Evolutionary conservation across 2,113 vertebrate genomes (phyloP), one percentile per base, ranked within the genome.

Genomic region (Muscicapa adusta): DNA sequence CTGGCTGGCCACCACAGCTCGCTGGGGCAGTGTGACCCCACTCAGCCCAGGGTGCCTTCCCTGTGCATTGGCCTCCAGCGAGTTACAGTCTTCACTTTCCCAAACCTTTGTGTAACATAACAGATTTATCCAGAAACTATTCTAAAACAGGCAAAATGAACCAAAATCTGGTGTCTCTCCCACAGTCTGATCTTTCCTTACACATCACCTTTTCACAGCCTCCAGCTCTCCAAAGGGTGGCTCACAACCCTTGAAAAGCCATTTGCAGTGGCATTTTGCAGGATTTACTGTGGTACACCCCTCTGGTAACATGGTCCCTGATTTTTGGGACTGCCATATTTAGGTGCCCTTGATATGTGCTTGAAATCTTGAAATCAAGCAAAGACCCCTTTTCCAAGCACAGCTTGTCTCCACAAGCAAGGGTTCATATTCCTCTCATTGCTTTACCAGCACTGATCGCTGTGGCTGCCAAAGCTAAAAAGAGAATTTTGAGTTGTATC

Each of bases 21-120:
- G 0, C 50, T 18, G 76, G 80, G n/a, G 14, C 26, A 54, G 26
- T 6, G 14, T 13, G 57, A 85, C 22, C 25, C 40, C 0, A 0
- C 65, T 26, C 53, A 68, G 47, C 62, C 10, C 1, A 81, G 34
- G 12, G 2, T 43, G 18, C 53, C 38, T 11, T 3, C 14, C 10
- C 34, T 36, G 56, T 47, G 65, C 16, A 2, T 11, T 2, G 0
- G 14, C 34, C 45, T 48, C 34, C 54, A 45, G 58, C 0, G 3
- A 79, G 48, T 16, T 19, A 36, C 2, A 45, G 8, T 8, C 66
- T 66, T 78, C 0, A 2, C 33, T 10, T 68, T 58, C 47, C n/a
- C 26, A 7, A 89, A 60, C 38, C 9, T 62, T 50, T 19, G 11
- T 8, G 29, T 6, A n/a, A 18, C 0, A 0, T 23, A 31, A 23